Percentiles rank a stretch among this genome's conserved stretches.
Conservation (phyloP, 2,888 invertebrate species). For the Abscondita cerata region DNA sequence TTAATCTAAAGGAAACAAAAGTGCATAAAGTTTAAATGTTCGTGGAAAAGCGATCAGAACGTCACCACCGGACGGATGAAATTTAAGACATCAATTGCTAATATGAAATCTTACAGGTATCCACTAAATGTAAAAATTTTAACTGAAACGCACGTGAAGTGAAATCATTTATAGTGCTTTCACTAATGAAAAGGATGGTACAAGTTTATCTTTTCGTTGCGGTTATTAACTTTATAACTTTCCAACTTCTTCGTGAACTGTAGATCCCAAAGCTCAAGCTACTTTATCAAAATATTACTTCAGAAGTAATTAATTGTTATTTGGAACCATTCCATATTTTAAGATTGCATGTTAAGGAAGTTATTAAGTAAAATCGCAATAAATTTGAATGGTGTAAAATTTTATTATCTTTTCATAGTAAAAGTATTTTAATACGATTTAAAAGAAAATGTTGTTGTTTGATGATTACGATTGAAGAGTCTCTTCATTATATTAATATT, state of each 20-base stretch:
- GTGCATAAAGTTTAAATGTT: conserved; percentile 37
- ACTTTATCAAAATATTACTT: conserved; percentile 55
- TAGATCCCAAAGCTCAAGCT: conserved; percentile 47
- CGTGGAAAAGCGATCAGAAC: conserved; percentile 47
- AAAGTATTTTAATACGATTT: too few species aligned
- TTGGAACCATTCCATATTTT: conserved; percentile 44
- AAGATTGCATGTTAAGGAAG: conserved; percentile 22
- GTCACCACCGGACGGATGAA: conserved; percentile 38
- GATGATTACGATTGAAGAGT: too few species aligned
- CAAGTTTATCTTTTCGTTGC: conserved; percentile 54
- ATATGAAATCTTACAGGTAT: conserved; percentile 39
- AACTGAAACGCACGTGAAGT: too few species aligned
- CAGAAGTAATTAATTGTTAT: conserved; percentile 53
- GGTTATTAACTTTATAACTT: conserved; percentile 52
- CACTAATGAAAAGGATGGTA: conserved; percentile 55
- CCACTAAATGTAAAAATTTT: too few species aligned
- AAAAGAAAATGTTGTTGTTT: too few species aligned
- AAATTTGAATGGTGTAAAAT: background rate
- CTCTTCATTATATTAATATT: too few species aligned
- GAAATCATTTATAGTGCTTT: too few species aligned
- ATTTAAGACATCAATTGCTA: conserved; percentile 30
- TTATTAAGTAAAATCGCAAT: background rate
- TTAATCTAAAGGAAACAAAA: conserved; percentile 30
- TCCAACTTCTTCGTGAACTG: conserved; percentile 49
- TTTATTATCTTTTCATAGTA: too few species aligned